Evolutionary conservation across 2,888 invertebrate species (phyloP).

Genomic region (Bibio marci): DNA sequence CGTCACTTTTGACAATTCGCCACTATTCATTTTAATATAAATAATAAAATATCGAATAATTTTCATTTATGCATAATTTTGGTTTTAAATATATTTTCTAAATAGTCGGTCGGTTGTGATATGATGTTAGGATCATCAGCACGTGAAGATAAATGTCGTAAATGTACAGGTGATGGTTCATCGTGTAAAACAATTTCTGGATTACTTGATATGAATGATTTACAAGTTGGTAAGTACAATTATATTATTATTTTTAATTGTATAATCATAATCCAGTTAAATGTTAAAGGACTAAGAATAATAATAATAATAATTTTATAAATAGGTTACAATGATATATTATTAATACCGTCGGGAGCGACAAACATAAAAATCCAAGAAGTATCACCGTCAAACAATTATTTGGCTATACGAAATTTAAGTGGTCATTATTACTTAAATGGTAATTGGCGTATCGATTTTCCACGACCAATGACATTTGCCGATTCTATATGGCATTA

Average conservation of each 20-base stretch:
- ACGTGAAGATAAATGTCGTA: slow-evolving; percentile 77
- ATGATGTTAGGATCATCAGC: slow-evolving; percentile 78
- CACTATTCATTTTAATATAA: too few species aligned
- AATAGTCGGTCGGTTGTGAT: slow-evolving; percentile 82
- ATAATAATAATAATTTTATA: too few species aligned
- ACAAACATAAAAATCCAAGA: slow-evolving; percentile 75
- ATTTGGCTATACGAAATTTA: slow-evolving; percentile 70
- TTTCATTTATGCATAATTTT: too few species aligned
- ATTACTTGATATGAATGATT: slow-evolving; percentile 49
- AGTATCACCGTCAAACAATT: slow-evolving; percentile 68
- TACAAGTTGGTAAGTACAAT: slow-evolving; percentile 45
- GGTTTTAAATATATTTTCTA: too few species aligned
- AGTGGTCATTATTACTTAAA: slow-evolving; percentile 78
- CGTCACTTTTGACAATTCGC: too few species aligned
- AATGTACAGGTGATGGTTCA: slow-evolving; percentile 82
- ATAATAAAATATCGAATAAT: too few species aligned
- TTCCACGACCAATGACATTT: slow-evolving; percentile 60
- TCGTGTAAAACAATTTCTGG: slow-evolving; percentile 68
- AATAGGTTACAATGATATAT: slow-evolving; percentile 78
- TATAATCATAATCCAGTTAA: too few species aligned
- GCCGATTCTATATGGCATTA: slow-evolving; percentile 81
- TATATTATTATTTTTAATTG: too few species aligned
- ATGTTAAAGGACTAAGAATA: too few species aligned
- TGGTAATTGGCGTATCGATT: slow-evolving; percentile 88
- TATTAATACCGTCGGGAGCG: slow-evolving; percentile 84